These are phyloP conservation scores for Ardeotis arabs DNA, from an alignment of 2,113 vertebrate genomes.

Conservation along the genomic window DNA sequence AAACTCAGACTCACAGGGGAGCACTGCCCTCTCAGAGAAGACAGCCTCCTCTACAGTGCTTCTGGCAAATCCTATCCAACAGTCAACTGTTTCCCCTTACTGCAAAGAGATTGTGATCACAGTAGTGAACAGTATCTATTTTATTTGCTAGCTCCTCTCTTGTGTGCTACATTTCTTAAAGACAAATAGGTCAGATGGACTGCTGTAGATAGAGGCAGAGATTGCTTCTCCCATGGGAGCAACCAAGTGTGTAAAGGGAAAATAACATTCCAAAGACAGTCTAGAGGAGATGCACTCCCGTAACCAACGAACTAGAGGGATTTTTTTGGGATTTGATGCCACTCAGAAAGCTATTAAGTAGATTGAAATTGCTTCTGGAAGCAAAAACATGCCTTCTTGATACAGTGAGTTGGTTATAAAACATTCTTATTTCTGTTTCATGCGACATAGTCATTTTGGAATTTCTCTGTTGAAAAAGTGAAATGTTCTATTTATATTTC, in stretches of 20 bases:
- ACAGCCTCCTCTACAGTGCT: not conserved
- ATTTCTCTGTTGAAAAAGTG: not conserved
- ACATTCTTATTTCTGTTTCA: not conserved
- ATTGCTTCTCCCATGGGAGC: not conserved
- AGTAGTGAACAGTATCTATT: not conserved
- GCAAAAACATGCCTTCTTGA: not conserved
- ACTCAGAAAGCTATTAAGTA: not conserved
- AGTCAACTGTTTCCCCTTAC: not conserved
- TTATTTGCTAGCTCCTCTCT: not conserved
- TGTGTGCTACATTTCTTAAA: not conserved
- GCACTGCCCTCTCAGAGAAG: not conserved
- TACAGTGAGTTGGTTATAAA: not conserved
- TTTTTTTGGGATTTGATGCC: not conserved
- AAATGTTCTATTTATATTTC: not conserved
- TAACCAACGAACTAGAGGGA: not conserved
- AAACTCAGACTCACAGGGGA: not conserved
- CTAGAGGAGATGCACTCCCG: not conserved
- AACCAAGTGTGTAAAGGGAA: not conserved
- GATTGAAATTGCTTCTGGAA: not conserved
- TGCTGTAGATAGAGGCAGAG: not conserved
- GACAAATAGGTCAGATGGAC: not conserved
- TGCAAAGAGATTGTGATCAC: not conserved
- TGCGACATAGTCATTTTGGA: not conserved
- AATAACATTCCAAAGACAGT: not conserved
- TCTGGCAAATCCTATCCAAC: not conserved